Evolutionary conservation across 2,113 vertebrate species (phyloP), one percentile per base, ranked within the genome.

Genomic region (Procavia capensis): DNA sequence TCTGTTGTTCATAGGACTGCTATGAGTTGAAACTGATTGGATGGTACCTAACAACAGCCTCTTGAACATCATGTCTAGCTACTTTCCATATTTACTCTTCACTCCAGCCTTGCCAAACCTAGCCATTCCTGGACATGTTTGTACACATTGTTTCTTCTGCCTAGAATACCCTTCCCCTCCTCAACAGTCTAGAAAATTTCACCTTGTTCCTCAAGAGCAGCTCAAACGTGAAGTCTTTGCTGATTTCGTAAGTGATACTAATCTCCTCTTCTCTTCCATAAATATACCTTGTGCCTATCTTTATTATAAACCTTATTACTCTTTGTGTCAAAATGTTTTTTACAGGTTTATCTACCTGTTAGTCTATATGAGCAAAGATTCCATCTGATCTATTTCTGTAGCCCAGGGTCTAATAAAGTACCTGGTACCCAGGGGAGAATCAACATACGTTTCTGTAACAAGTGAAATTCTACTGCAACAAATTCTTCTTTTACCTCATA

Each of bases 401-500:
- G 61, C 7, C 9, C 34, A 75, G 43, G 74, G 41, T 34, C 66
- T 85, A 96, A 54, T 41, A 95, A 81, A 81, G 70, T 81, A 5
- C 64, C 47, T 50, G 79, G 27, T 41, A 82, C 20, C 34, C n/a
- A 88, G 36, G n/a, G 93, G 57, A 11, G 75, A 85, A 5, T 54
- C 61, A 75, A 50, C 84, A 63, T 14, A 57, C 50, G n/a, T 90
- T 87, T 91, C 82, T 39, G 39, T 88, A 80, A 81, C 78, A 82
- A 92, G 22, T 25, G 24, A 39, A 70, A 94, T 66, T 68, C 47
- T 96, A 54, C 82, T 54, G 17, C 68, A 95, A 78, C 13, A 88
- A 95, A 88, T 68, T 43, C 92, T 88, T 90, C 29, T 95, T 95
- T 91, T 59, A 94, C 64, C 39, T 80, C 85, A 94, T 85, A 74